Percentiles rank a stretch among this genome's conserved stretches.
These are phyloP conservation scores for Augochlora pura DNA, from an alignment of 1,140 invertebrate genomes.

Conservation along the genomic window DNA sequence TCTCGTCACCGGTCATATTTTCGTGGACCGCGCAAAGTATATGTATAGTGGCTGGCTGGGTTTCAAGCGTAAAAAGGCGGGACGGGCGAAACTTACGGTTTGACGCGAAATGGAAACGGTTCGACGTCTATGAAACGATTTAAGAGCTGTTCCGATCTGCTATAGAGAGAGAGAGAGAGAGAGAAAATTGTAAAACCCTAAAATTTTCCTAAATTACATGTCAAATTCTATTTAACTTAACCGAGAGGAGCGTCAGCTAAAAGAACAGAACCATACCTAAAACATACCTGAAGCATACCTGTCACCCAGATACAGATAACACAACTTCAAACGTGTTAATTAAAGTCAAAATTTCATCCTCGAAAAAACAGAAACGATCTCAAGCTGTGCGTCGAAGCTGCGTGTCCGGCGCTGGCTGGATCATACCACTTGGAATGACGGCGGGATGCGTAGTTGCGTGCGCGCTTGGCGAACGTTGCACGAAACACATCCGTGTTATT, in stretches of 20 bases:
- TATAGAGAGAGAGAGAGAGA: neutral
- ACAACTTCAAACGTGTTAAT: too few species aligned
- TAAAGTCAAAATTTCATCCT: too few species aligned
- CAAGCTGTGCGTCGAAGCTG: neutral
- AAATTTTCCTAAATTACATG: too few species aligned
- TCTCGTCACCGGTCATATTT: too few species aligned
- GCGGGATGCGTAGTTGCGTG: constrained; percentile 6
- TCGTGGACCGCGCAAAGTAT: too few species aligned
- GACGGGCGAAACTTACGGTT: constrained; percentile 44
- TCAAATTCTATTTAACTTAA: too few species aligned
- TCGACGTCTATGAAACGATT: constrained; percentile 48
- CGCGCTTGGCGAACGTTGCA: constrained; percentile 4
- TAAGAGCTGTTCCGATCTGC: constrained; percentile 38
- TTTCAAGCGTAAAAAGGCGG: constrained; percentile 38
- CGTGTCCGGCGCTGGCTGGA: constrained; percentile 8
- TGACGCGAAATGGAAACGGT: constrained; percentile 43
- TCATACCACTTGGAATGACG: neutral
- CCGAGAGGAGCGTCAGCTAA: too few species aligned
- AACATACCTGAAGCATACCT: too few species aligned
- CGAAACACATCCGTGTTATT: constrained; percentile 24
- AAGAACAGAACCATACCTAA: too few species aligned
- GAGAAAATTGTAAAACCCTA: too few species aligned
- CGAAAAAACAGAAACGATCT: neutral
- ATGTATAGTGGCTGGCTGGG: too few species aligned
- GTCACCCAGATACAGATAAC: too few species aligned